phyloP scores from a whole-genome alignment of 2,797 vertebrate species.

The Sebastes taczanowskii region DNA sequence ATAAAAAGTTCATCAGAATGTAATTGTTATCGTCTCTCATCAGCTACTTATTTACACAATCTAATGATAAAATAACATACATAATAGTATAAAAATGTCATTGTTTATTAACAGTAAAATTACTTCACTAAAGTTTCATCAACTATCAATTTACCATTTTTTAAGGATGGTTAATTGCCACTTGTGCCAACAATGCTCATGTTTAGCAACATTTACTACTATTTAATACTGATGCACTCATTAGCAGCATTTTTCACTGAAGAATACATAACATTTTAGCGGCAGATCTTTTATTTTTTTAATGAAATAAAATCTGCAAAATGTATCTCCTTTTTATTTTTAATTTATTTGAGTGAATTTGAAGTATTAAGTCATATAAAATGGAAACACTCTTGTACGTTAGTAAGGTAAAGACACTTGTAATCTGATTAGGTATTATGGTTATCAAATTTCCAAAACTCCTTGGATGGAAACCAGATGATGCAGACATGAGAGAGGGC shows the following conservation, averaged over 20 bases:
- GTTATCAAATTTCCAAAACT: background rate
- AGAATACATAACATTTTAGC: background rate
- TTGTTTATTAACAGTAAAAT: too few species aligned
- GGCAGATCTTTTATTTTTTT: background rate
- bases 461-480: constrained; percentile 62
- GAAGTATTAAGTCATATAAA: background rate
- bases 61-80: too few species aligned
- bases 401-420: background rate
- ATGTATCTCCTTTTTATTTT: background rate
- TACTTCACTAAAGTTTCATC: too few species aligned
- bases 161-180: too few species aligned
- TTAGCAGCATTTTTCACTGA: background rate
- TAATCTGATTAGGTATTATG: background rate
- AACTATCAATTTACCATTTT: too few species aligned
- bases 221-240: background rate
- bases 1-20: too few species aligned
- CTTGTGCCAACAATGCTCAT: too few species aligned
- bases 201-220: too few species aligned
- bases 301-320: background rate
- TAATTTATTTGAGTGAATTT: background rate
- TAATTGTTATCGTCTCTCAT: too few species aligned
- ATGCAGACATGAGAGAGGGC: constrained; percentile 36
- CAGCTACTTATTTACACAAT: too few species aligned
- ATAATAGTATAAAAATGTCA: too few species aligned
- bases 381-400: background rate